Evolutionary conservation across 2,888 invertebrate genomes (phyloP), one percentile per base, ranked within the genome.

Genomic region (Pristionchus arcanus): DNA sequence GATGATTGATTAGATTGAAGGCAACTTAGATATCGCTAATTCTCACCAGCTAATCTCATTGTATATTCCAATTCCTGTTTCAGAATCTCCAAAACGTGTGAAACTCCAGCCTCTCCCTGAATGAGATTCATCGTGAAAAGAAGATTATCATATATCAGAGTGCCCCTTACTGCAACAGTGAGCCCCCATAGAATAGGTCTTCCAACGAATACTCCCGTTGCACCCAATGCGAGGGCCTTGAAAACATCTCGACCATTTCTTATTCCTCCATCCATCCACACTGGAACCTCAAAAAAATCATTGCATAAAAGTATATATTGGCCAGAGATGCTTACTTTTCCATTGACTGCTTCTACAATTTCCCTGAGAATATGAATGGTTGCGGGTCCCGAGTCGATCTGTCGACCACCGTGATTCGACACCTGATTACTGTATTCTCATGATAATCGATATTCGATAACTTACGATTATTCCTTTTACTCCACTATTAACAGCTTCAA

Each of bases 321-420:
- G 11, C 4, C 0, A 49, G 42, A 49, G 0, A 49, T 9, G 42
- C 13, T 49, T 49, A 49, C 42, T 49, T 49, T 49, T 9, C 42
- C 91, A n/a, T 89, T 37, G 0, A 93, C 93, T 4, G 92, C 93
- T 28, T 89, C 53, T 15, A 94, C 92, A 49, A 94, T 88, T 37
- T 88, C 88, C 49, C 66, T 71, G 25, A 42, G 25, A 28, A 84
- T 37, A 63, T 95, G 95, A 96, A 97, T 97, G 90, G 98, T 96
- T 25, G 98, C 97, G 84, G 97, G 97, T 19, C 97, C 97, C 28
- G 97, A 96, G 95, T 98, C 98, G 63, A 98, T 96, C 96, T 98
- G 98, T 91, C 94, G 90, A 0, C 97, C 98, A 2, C 98, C 98
- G 95, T 98, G 98, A 95, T 98, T 98, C 0, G 98, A 98, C 7